A percentile compares a stretch with the other conserved stretches of the same genome.
Evolutionary conservation across 1,140 invertebrate species (phyloP).

Genomic region (Drosophila asahinai): DNA sequence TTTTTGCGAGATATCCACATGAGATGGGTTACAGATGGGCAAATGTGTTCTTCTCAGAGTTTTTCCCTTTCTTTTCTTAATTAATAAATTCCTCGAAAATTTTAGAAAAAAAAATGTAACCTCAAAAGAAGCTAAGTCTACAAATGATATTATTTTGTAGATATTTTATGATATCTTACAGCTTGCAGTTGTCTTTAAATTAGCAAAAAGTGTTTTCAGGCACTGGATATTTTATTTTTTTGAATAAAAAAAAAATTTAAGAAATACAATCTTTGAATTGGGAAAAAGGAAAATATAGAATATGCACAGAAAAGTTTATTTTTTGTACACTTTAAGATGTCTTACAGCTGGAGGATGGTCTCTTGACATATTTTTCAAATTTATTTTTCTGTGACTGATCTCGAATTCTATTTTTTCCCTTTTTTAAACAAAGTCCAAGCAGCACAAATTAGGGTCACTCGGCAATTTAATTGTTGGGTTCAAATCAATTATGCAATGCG

Average conservation of each 20-base stretch:
- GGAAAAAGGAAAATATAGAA: no score
- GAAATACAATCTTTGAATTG: no score
- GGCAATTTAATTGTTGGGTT: conserved; percentile 37
- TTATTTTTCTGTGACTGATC: not conserved
- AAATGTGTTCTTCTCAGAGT: not conserved
- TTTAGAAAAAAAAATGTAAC: no score
- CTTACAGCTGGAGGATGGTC: not conserved
- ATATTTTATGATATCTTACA: no score
- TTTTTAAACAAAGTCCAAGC: conserved; percentile 8
- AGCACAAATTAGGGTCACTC: conserved; percentile 61
- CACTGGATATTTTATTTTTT: no score
- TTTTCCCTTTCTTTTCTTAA: not conserved
- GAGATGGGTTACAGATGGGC: conserved; percentile 3
- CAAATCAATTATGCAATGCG: conserved; percentile 57
- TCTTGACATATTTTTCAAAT: not conserved
- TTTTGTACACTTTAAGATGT: not conserved
- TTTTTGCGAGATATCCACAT: conserved; percentile 1
- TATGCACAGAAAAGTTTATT: not conserved
- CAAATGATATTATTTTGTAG: not conserved
- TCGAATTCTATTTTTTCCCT: conserved; percentile 7
- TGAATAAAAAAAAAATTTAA: not conserved
- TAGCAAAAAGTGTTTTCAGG: not conserved
- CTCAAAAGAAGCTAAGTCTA: not conserved
- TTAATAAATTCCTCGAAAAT: not conserved
- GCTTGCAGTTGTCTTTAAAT: not conserved